phyloP scores from a whole-genome alignment of 2,888 invertebrate genomes.

The Pimpla rufipes region DNA sequence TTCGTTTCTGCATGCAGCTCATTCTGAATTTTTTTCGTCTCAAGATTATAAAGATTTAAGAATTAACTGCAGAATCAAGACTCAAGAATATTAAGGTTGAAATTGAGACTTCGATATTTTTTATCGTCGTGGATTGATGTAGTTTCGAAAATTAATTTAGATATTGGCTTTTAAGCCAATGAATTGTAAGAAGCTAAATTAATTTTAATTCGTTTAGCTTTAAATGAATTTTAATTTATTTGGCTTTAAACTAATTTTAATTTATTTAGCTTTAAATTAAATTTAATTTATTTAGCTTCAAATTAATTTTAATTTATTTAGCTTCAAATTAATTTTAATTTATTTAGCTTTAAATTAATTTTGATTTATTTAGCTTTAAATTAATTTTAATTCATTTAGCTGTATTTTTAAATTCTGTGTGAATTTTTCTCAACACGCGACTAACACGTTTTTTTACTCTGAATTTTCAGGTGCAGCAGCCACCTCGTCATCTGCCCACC shows the following conservation, averaged over 20 bases:
- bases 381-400: no score
- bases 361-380: neutral
- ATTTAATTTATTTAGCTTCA: neutral
- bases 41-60: no score
- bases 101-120: no score
- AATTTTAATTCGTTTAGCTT: neutral
- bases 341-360: no score
- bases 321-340: no score
- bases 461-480: constrained; percentile 35
- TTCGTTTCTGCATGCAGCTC: no score
- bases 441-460: neutral
- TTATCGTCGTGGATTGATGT: no score
- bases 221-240: neutral
- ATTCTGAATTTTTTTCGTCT: neutral
- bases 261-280: neutral
- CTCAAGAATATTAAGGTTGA: no score
- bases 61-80: no score
- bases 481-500: neutral
- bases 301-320: no score
- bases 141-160: neutral
- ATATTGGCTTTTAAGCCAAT: neutral
- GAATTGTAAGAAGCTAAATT: neutral
- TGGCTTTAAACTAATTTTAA: neutral
- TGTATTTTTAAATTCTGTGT: neutral
- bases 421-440: neutral